phyloP scores from a whole-genome alignment of 1,140 invertebrate genomes.

The Neomicropteryx cornuta region DNA sequence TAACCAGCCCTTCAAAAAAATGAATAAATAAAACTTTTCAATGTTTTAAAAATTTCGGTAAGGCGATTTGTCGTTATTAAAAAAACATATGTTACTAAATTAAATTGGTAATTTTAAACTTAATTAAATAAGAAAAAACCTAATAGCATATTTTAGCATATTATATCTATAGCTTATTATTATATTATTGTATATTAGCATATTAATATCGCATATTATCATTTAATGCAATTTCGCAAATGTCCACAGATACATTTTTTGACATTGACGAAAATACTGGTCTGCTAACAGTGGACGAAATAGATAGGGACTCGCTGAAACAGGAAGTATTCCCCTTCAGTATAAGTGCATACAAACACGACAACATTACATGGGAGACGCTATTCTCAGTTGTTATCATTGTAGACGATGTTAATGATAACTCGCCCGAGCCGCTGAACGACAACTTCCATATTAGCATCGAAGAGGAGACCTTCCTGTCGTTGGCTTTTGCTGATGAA shows the following conservation, averaged over 20 bases:
- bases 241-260: slow-evolving; percentile 24
- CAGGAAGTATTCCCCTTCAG: slow-evolving; percentile 38
- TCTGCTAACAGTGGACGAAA: slow-evolving; percentile 30
- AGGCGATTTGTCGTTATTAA: too few relatives aligned
- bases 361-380: slow-evolving; percentile 26
- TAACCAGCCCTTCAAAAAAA: too few relatives aligned
- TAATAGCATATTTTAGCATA: too few relatives aligned
- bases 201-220: neutral
- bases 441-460: slow-evolving; percentile 25
- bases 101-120: too few relatives aligned
- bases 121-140: too few relatives aligned
- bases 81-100: too few relatives aligned
- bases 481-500: slow-evolving; percentile 25
- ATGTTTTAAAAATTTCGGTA: too few relatives aligned
- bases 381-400: slow-evolving; percentile 32
- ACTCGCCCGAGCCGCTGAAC: slow-evolving; percentile 30
- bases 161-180: too few relatives aligned
- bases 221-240: slow-evolving; percentile 3
- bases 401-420: slow-evolving; percentile 43
- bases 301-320: slow-evolving; percentile 38
- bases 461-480: slow-evolving; percentile 32
- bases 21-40: too few relatives aligned
- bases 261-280: slow-evolving; percentile 26
- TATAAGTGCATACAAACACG: slow-evolving; percentile 39
- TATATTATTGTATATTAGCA: neutral